Evolutionary conservation across 2,113 vertebrate species (phyloP), one percentile per base, ranked within the genome.

Genomic region (Bubo scandiacus): DNA sequence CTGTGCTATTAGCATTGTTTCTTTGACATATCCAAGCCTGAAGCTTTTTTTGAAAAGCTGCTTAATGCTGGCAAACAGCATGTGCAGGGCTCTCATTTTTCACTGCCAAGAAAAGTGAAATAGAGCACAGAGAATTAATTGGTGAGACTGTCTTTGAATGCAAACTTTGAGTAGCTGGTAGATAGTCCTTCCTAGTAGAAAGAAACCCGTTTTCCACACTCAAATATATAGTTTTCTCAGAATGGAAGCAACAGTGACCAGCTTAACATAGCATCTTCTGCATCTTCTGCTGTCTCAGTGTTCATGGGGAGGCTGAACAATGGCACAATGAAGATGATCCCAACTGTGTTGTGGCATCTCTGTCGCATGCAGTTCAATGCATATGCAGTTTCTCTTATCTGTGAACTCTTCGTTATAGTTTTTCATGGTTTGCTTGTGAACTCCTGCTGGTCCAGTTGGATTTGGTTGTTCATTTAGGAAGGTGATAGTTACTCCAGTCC

Each of bases 91-190:
- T 91, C 63, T 91, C 74, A 78, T 96, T 89, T 93, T 88, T 96
- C 62, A 70, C 78, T 95, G 77, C 61, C 88, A 89, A 81, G 86
- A 59, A 91, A 80, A 66, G 72, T 25, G 59, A 95, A 91, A 61
- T 38, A 74, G 68, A 89, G 38, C 65, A 74, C 42, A 92, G 68
- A 86, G 22, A 91, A 92, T 94, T 86, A 94, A 89, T 65, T 94
- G 68, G 21, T 45, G 51, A 93, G n/a, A 82, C 22, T 2, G 0
- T 59, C 51, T 84, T 74, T 81, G 80, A 88, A 92, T 45, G 49
- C 40, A 83, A 93, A 88, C 82, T 77, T 59, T 74, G 49, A 55
- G n/a, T 51, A 77, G 55, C 77, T 74, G 18, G 29, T 84, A 74
- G 36, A 8, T 70, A 86, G 55, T 58, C 51, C 25, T 80, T 92